Evolutionary conservation across 2,888 invertebrate species (phyloP).

Genomic region (Loripinus fragilis): DNA sequence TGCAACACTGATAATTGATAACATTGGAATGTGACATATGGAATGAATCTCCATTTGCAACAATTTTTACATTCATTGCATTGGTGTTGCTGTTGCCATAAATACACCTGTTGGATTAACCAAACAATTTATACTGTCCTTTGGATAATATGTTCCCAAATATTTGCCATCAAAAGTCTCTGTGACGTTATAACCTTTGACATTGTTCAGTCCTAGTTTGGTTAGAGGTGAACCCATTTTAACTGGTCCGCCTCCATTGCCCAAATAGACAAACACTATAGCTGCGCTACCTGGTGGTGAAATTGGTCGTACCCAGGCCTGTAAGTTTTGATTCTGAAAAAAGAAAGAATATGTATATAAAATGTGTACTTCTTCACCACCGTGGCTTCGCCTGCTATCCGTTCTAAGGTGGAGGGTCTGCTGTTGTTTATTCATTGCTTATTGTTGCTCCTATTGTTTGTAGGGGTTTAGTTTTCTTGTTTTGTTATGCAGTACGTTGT

Average conservation of each 20-base stretch:
- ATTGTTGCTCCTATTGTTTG: too few species aligned
- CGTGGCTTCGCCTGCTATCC: too few species aligned
- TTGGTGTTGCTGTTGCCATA: conserved; percentile 53
- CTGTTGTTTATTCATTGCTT: too few species aligned
- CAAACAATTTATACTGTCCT: conserved; percentile 47
- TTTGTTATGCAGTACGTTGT: too few species aligned
- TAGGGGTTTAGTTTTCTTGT: too few species aligned
- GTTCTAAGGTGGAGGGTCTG: too few species aligned
- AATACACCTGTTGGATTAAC: conserved; percentile 65
- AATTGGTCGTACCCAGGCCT: conserved; percentile 92
- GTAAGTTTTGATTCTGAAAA: conserved; percentile 79
- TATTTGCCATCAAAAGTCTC: conserved; percentile 71
- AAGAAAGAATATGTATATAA: neutral
- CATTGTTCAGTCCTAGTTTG: conserved; percentile 62
- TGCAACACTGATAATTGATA: too few species aligned
- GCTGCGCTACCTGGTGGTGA: conserved; percentile 70
- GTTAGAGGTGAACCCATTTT: conserved; percentile 48
- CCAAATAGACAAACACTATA: conserved; percentile 70
- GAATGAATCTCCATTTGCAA: too few species aligned
- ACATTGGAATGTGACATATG: too few species aligned
- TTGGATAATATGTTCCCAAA: conserved; percentile 60
- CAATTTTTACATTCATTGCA: neutral
- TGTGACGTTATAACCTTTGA: conserved; percentile 69
- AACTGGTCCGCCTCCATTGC: conserved; percentile 62
- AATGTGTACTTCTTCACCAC: too few species aligned